Percentiles rank a stretch among this genome's conserved stretches.
Conservation (phyloP, 2,797 vertebrate species). For the Cichlasoma orientale region DNA sequence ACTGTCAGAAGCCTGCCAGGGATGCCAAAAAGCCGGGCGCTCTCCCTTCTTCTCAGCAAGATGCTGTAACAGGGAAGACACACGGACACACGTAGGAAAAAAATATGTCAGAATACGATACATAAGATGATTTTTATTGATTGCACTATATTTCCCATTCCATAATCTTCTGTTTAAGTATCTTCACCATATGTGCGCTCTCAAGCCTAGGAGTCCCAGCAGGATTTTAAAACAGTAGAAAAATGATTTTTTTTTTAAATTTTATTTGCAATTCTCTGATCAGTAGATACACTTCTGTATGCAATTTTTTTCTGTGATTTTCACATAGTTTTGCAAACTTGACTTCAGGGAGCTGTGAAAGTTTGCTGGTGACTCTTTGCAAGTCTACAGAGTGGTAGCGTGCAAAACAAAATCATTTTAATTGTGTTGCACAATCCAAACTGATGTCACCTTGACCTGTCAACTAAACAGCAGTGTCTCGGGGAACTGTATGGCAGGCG, state of each 20-base stretch:
- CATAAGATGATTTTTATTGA: not conserved
- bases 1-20: conserved; percentile 58
- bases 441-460: not conserved
- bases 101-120: not conserved
- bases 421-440: not conserved
- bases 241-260: not conserved
- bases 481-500: no score
- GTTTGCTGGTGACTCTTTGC: not conserved
- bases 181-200: not conserved
- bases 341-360: not conserved
- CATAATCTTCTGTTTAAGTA: not conserved
- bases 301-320: not conserved
- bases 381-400: not conserved
- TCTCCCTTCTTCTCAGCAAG: conserved; percentile 41
- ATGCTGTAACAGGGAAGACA: conserved; percentile 38
- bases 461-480: not conserved
- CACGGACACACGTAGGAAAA: not conserved
- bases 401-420: not conserved
- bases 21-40: conserved; percentile 32
- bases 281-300: not conserved
- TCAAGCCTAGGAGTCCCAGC: not conserved
- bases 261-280: not conserved
- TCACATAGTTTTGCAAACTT: not conserved
- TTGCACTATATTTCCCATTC: not conserved
- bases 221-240: no score